Conservation (phyloP, 2,888 invertebrate genomes). For the Spisula solida region DNA sequence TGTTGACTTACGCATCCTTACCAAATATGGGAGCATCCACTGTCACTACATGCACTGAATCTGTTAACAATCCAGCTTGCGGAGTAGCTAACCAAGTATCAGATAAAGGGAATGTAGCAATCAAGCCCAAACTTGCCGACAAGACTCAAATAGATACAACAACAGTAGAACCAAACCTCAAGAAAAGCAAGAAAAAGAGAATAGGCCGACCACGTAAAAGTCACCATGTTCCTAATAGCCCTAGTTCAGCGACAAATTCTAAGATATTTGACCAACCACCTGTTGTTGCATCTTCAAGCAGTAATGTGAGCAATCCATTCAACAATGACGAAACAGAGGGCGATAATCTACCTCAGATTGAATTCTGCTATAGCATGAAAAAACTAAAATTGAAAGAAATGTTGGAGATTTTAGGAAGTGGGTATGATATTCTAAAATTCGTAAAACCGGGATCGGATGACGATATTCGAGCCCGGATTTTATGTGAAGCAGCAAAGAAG, state of each 20-base stretch:
- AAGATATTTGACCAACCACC: neutral
- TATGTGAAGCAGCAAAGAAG: constrained; percentile 30
- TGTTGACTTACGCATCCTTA: neutral
- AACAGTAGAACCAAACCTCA: too few species aligned
- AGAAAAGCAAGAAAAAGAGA: too few species aligned
- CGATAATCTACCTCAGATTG: constrained; percentile 5
- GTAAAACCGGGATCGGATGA: neutral
- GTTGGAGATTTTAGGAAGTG: constrained; percentile 28
- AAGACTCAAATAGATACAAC: too few species aligned
- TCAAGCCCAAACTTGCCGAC: neutral
- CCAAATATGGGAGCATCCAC: too few species aligned
- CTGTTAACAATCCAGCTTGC: neutral
- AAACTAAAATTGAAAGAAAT: constrained; percentile 24
- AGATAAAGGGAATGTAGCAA: neutral
- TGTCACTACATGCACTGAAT: neutral
- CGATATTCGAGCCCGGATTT: neutral
- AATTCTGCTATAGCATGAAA: constrained; percentile 25
- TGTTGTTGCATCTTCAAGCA: neutral
- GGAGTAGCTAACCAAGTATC: neutral
- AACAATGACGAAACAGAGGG: neutral
- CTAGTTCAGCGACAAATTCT: neutral
- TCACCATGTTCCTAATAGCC: neutral
- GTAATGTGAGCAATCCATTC: neutral
- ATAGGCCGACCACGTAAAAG: too few species aligned
- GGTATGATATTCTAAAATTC: constrained; percentile 14